Percentiles rank a stretch among this genome's conserved stretches.
phyloP scores from a whole-genome alignment of 2,888 invertebrate genomes.

The Agrilus mali region DNA sequence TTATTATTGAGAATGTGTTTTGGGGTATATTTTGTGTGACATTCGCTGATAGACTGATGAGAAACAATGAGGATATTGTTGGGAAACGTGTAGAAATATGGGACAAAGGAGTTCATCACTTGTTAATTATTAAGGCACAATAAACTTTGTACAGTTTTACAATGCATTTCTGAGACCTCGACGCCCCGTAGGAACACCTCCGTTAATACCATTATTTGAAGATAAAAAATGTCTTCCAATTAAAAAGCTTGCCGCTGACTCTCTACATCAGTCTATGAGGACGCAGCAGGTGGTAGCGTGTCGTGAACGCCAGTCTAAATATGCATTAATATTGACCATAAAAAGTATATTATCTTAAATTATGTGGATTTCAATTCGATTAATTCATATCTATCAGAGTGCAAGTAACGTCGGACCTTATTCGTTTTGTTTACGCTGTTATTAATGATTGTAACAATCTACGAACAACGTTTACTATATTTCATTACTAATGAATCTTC shows the following conservation, averaged over 20 bases:
- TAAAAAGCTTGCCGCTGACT: constrained; percentile 34
- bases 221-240: constrained; percentile 37
- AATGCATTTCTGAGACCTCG: constrained; percentile 19
- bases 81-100: too few species aligned
- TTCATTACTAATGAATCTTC: too few species aligned
- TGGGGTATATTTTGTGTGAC: too few species aligned
- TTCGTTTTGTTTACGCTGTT: too few species aligned
- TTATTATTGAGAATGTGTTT: too few species aligned
- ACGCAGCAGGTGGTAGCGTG: constrained; percentile 31
- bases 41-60: too few species aligned
- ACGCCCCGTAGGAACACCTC: constrained; percentile 26
- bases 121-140: constrained; percentile 19
- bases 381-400: too few species aligned
- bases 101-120: too few species aligned
- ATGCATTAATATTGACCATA: constrained; percentile 28
- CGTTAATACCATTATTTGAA: constrained; percentile 34
- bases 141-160: constrained; percentile 25
- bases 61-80: too few species aligned
- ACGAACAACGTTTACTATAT: too few species aligned
- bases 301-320: constrained; percentile 24
- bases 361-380: constrained; percentile 6
- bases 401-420: too few species aligned
- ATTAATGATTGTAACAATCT: too few species aligned
- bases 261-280: constrained; percentile 36
- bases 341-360: constrained; percentile 28